Percentiles rank a stretch among this genome's conserved stretches.
phyloP scores from a whole-genome alignment of 2,888 invertebrate species.

The Drosophila phalerata region DNA sequence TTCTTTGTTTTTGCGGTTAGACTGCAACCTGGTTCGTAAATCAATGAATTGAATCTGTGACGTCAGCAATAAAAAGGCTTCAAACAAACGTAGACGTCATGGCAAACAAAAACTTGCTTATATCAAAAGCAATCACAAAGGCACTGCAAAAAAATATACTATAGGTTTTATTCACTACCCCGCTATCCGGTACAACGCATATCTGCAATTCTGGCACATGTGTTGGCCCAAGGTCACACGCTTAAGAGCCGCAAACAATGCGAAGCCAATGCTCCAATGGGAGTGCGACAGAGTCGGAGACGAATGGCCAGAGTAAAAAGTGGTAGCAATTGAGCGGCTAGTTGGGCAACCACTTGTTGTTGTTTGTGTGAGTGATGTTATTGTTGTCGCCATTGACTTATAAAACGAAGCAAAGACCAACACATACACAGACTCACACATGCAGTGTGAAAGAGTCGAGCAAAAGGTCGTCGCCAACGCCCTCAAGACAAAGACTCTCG shows the following conservation, averaged over 20 bases:
- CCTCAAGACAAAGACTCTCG: constrained; percentile 54
- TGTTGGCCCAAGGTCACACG: constrained; percentile 64
- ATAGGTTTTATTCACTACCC: not conserved
- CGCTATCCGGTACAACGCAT: constrained; percentile 13
- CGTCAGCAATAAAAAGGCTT: constrained; percentile 21
- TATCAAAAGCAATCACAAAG: constrained; percentile 4
- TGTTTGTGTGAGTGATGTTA: constrained; percentile 37
- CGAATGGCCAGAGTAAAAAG: constrained; percentile 28
- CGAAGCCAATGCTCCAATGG: constrained; percentile 27
- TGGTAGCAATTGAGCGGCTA: constrained; percentile 61
- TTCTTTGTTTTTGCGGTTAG: not conserved
- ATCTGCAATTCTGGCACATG: constrained; percentile 72
- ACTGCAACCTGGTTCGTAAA: not conserved
- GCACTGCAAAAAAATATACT: constrained; percentile 4
- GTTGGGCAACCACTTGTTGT: constrained; percentile 78
- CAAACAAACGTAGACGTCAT: constrained; percentile 24
- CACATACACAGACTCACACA: constrained; percentile 15
- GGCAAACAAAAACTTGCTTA: constrained; percentile 11
- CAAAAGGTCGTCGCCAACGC: constrained; percentile 63
- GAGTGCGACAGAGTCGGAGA: constrained; percentile 1
- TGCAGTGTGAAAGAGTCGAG: constrained; percentile 40
- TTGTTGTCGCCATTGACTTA: constrained; percentile 23
- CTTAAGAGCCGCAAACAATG: constrained; percentile 52
- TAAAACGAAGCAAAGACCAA: constrained; percentile 53
- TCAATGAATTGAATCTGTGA: constrained; percentile 31